A percentile compares a stretch with the other conserved stretches of the same genome.
phyloP scores from a whole-genome alignment of 2,113 vertebrate genomes.

The rat (Rattus norvegicus) region GRCr8 NC_086020.1:189919001-189919500 shows the following conservation, averaged over 20 bases:
- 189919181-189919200: conserved; percentile 18
- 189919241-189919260: neutral
- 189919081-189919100: neutral
- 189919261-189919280: neutral
- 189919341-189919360: neutral
- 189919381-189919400: neutral
- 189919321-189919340: neutral
- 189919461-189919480: neutral
- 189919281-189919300: neutral
- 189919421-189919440: neutral
- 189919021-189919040: neutral
- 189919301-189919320: neutral
- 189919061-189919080: neutral
- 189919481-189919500: conserved; percentile 46
- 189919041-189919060: neutral
- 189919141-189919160: conserved; percentile 1
- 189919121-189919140: neutral
- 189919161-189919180: neutral
- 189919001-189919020: neutral
- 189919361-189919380: neutral
- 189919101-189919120: neutral
- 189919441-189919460: neutral
- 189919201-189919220: neutral
- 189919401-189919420: neutral
- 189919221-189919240: neutral